Conservation (phyloP, 2,888 invertebrate species). For the Uloborus plumipes region DNA sequence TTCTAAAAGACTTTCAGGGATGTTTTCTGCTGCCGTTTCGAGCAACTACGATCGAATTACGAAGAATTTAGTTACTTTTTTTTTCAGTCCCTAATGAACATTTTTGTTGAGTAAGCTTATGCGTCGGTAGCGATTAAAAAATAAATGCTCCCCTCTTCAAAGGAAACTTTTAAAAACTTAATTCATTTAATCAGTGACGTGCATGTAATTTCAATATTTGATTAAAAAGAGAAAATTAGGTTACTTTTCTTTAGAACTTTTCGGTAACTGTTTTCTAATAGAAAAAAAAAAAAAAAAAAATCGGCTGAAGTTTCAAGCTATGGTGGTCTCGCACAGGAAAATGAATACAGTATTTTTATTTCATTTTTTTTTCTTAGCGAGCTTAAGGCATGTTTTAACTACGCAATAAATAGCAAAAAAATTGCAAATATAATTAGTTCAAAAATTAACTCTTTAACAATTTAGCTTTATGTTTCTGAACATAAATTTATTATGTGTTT, state of each 20-base stretch:
- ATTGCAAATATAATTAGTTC: too few relatives aligned
- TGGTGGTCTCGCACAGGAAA: too few relatives aligned
- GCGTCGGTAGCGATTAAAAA: conserved; percentile 32
- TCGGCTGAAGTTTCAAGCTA: too few relatives aligned
- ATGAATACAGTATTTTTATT: too few relatives aligned
- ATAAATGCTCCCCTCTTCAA: not conserved
- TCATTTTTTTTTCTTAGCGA: too few relatives aligned
- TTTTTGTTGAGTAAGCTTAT: conserved; percentile 15
- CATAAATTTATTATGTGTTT: too few relatives aligned
- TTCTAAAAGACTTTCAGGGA: conserved; percentile 48
- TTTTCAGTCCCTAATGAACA: conserved; percentile 20
- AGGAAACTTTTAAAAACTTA: conserved; percentile 27
- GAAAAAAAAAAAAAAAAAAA: too few relatives aligned
- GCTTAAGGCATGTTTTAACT: too few relatives aligned
- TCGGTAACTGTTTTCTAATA: not conserved
- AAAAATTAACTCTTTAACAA: too few relatives aligned
- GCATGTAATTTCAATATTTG: conserved; percentile 28
- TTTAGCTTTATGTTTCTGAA: too few relatives aligned
- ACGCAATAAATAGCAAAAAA: too few relatives aligned
- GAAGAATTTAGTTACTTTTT: conserved; percentile 22
- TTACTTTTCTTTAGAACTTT: conserved; percentile 11
- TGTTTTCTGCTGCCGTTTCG: conserved; percentile 35
- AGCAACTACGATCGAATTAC: conserved; percentile 40
- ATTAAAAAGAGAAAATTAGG: conserved; percentile 32
- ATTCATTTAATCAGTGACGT: conserved; percentile 13